Conservation (phyloP, 2,888 invertebrate genomes). For the Carabus problematicus region DNA sequence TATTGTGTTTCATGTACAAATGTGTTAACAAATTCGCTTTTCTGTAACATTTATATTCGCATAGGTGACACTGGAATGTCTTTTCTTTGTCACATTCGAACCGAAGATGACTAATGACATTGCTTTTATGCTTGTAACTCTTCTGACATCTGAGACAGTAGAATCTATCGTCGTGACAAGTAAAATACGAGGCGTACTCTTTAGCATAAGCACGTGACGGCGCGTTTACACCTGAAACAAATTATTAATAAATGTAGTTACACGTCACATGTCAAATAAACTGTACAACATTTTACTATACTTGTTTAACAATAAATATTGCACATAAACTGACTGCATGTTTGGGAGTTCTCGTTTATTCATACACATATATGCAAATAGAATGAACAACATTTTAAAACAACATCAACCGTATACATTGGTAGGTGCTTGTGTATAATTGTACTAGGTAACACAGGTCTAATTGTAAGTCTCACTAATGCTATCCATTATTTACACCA, state of each 20-base stretch:
- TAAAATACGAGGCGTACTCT: background rate
- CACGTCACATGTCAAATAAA: too few relatives aligned
- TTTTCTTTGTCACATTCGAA: constrained; percentile 41
- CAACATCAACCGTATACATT: constrained; percentile 62
- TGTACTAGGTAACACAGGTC: background rate
- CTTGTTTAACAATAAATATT: background rate
- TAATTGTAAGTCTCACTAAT: background rate
- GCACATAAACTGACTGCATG: background rate
- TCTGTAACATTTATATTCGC: constrained; percentile 8
- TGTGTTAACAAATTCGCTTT: constrained; percentile 8
- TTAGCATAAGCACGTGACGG: background rate
- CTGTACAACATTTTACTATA: background rate
- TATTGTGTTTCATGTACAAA: too few relatives aligned
- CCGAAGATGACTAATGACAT: constrained; percentile 17
- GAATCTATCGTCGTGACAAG: constrained; percentile 6
- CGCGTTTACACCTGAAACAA: background rate
- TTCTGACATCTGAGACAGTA: constrained; percentile 28
- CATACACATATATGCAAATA: background rate
- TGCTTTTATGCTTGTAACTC: constrained; percentile 32
- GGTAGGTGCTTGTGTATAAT: background rate
- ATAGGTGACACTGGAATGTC: constrained; percentile 4
- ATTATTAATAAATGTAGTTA: background rate
- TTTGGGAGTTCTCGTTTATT: background rate
- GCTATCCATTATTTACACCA: background rate
- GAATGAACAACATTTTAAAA: background rate